Conservation (phyloP, 2,797 vertebrate species). For the Muscicapa striata region DNA sequence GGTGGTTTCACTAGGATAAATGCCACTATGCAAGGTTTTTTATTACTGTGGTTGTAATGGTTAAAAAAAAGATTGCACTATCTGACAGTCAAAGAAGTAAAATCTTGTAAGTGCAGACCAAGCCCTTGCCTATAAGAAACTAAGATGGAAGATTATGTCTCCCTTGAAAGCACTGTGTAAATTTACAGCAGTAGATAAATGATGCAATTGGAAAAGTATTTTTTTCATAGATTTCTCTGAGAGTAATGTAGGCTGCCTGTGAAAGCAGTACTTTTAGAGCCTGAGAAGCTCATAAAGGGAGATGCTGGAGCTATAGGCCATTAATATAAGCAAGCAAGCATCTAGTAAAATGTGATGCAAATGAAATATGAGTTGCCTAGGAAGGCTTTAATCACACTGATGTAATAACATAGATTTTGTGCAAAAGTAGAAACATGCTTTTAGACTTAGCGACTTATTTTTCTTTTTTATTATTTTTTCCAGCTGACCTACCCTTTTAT, state of each 20-base stretch:
- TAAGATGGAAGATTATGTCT: not conserved
- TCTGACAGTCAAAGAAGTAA: not conserved
- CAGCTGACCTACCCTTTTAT: not conserved
- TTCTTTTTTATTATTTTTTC: not conserved
- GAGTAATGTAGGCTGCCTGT: not conserved
- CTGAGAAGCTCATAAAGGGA: slow-evolving; percentile 15
- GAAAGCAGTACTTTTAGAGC: slow-evolving; percentile 3
- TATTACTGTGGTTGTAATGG: not conserved
- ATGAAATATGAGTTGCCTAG: not conserved
- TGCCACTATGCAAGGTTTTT: not conserved
- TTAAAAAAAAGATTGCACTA: not conserved
- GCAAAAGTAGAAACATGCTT: not conserved
- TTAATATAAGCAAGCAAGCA: not conserved
- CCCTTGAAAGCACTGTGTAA: slow-evolving; percentile 20
- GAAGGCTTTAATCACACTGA: slow-evolving; percentile 15
- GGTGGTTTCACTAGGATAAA: not conserved
- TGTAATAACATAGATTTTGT: slow-evolving; percentile 1
- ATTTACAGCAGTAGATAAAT: slow-evolving; percentile 42
- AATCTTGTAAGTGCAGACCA: not conserved
- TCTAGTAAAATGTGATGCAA: not conserved
- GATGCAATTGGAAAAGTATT: slow-evolving; percentile 25
- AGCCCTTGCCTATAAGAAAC: not conserved
- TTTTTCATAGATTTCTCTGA: slow-evolving; percentile 10
- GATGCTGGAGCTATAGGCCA: not conserved
- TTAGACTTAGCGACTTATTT: not conserved